Base-by-base conservation (phyloP, 2,888 invertebrate genomes). In the Scelioninae gen. 1 region DNA sequence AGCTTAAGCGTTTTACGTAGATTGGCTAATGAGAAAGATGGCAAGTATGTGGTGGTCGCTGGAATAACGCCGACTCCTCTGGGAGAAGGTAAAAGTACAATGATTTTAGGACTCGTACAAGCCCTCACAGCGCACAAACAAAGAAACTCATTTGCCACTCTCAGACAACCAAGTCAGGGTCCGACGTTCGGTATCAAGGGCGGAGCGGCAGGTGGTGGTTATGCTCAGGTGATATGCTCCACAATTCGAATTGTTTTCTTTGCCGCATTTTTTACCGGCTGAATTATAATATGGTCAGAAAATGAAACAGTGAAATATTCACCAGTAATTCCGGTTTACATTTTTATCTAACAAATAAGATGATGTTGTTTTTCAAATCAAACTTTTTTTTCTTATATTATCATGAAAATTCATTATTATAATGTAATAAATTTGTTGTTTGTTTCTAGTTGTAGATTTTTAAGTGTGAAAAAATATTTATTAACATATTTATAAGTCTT, bases 101-200 rank as follows among this genome's bases (percentile, higher is more conserved):
- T 98, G 0, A 94, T 97, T 0, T 94, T 99, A 81, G 99, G 99
- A 1, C 93, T 99, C 85, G 96, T 96, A 5, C 99, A 99, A 93
- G 98, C 99, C 0, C 93, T 99, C 68, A 95, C 96, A 0, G 97
- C 97, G 0, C 97, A 98, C 89, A 95, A 95, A 86, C 94, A 95
- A 4, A 95, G 94, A 86, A 99, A 99, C 93, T 95, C 97, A 0
- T 96, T 99, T 91, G 99, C 98, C 0, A 98, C 98, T 89, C 95
- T 99, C 89, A 94, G 99, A 0, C 99, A 99, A 91, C 99, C 99
- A 0, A 99, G 98, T 62, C 99, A 99, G 93, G 99, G 99, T 4
- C 99, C 99, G 1, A 99, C 99, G 8, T 99, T 99, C 93, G 99
- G 99, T 10, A 98, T 99, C 72, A 98, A 98, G 94, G 98, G 98